A percentile compares a stretch with the other conserved stretches of the same genome.
Evolutionary conservation across 1,140 invertebrate genomes (phyloP).

Genomic region (Drosophila mojavensis): DNA sequence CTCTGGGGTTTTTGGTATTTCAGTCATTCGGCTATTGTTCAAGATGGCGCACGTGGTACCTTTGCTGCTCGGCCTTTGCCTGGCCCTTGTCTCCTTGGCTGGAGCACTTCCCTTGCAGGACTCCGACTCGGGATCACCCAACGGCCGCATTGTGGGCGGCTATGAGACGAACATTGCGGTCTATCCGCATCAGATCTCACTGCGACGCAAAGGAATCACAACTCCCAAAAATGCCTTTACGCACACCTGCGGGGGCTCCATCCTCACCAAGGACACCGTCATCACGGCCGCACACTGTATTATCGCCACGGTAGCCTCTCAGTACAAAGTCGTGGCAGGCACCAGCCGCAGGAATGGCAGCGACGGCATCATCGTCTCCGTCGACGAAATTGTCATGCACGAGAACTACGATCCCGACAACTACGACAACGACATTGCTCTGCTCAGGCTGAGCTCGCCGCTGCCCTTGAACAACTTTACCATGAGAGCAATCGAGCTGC

Average conservation of each 20-base stretch:
- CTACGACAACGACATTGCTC: conserved; percentile 76
- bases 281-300: conserved; percentile 81
- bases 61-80: conserved; percentile 21
- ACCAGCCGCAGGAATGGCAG: conserved; percentile 49
- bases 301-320: conserved; percentile 58
- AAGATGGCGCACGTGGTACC: conserved; percentile 48
- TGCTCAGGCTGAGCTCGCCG: conserved; percentile 57
- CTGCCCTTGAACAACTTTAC: conserved; percentile 74
- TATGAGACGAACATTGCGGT: conserved; percentile 40
- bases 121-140: background rate
- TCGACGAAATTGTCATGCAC: conserved; percentile 75
- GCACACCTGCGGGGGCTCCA: conserved; percentile 86
- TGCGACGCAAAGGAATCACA: conserved; percentile 62
- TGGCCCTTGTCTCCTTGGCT: conserved; percentile 9
- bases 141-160: conserved; percentile 74
- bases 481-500: conserved; percentile 57
- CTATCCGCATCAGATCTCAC: conserved; percentile 71
- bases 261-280: conserved; percentile 74
- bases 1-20: background rate
- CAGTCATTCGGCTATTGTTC: conserved; percentile 17
- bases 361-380: conserved; percentile 68
- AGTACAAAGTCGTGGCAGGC: conserved; percentile 68
- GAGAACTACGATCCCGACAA: conserved; percentile 63
- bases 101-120: conserved; percentile 48
- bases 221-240: conserved; percentile 39